phyloP scores from a whole-genome alignment of 2,797 vertebrate species.

The Chloroceryle inda region DNA sequence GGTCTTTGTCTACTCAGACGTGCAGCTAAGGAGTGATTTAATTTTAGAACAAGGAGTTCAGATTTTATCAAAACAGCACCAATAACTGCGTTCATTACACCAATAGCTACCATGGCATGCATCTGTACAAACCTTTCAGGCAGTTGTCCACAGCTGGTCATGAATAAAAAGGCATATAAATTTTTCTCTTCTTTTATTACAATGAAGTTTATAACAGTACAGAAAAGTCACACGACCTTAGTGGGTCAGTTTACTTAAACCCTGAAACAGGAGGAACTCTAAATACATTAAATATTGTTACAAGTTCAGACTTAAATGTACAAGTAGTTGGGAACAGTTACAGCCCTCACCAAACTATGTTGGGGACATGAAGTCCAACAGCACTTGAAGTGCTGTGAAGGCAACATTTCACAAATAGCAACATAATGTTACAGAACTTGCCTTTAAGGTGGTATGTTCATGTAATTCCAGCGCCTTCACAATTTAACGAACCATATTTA shows the following conservation, averaged over 20 bases:
- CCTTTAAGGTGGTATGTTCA: slow-evolving; percentile 96
- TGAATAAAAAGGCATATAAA: slow-evolving; percentile 92
- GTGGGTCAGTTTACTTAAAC: slow-evolving; percentile 87
- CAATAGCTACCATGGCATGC: slow-evolving; percentile 84
- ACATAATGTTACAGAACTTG: slow-evolving; percentile 95
- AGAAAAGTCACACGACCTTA: slow-evolving; percentile 93
- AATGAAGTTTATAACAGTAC: slow-evolving; percentile 94
- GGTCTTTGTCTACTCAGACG: slow-evolving; percentile 73
- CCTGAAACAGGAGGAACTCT: slow-evolving; percentile 91
- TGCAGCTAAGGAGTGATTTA: slow-evolving; percentile 74
- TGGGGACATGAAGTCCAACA: slow-evolving; percentile 99
- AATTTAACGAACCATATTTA: slow-evolving; percentile 98
- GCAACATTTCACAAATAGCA: slow-evolving; percentile 88
- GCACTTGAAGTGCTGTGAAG: slow-evolving; percentile 95
- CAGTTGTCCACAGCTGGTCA: slow-evolving; percentile 90
- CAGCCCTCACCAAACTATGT: slow-evolving; percentile 98
- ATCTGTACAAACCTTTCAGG: slow-evolving; percentile 92
- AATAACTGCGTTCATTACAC: slow-evolving; percentile 64
- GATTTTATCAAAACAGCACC: slow-evolving; percentile 76
- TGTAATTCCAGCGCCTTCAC: slow-evolving; percentile 97
- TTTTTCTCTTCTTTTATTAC: slow-evolving; percentile 98
- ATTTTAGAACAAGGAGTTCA: slow-evolving; percentile 68
- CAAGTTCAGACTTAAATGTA: slow-evolving; percentile 84
- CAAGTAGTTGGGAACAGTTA: slow-evolving; percentile 85
- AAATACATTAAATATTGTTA: slow-evolving; percentile 87